Conservation (phyloP, 2,888 invertebrate species). For the Abrostola triplasia region DNA sequence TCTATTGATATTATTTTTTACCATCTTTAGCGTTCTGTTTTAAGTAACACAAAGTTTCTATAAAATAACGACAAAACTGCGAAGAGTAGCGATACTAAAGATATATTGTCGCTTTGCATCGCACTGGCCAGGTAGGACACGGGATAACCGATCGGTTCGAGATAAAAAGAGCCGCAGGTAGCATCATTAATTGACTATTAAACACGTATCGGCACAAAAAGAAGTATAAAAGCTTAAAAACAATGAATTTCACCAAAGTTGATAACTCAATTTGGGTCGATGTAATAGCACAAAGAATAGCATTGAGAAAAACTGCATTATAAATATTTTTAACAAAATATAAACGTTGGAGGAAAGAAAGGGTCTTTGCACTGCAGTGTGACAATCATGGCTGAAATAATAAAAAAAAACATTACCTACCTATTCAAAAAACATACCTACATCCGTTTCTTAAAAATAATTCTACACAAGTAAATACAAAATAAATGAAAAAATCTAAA, state of each 20-base stretch:
- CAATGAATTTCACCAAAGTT: constrained; percentile 87
- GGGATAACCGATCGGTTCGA: constrained; percentile 69
- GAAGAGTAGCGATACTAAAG: background rate
- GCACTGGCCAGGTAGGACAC: background rate
- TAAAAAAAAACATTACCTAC: no score
- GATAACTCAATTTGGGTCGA: constrained; percentile 86
- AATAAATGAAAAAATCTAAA: constrained; percentile 11
- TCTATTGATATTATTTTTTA: no score
- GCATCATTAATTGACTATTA: constrained; percentile 87
- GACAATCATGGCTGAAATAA: no score
- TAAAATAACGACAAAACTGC: no score
- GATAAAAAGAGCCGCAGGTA: constrained; percentile 82
- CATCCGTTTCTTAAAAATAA: background rate
- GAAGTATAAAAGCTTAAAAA: constrained; percentile 77
- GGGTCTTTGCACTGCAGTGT: no score
- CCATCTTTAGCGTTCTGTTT: no score
- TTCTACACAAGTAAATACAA: background rate
- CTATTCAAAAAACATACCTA: background rate
- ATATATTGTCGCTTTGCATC: background rate
- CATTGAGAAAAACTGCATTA: constrained; percentile 57
- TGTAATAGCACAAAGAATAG: constrained; percentile 56
- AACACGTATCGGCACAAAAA: constrained; percentile 85
- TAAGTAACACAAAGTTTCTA: no score
- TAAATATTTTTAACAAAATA: constrained; percentile 12
- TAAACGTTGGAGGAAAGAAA: constrained; percentile 7